Conservation (phyloP, 2,797 vertebrate genomes). For the Malurus leucopterus region DNA sequence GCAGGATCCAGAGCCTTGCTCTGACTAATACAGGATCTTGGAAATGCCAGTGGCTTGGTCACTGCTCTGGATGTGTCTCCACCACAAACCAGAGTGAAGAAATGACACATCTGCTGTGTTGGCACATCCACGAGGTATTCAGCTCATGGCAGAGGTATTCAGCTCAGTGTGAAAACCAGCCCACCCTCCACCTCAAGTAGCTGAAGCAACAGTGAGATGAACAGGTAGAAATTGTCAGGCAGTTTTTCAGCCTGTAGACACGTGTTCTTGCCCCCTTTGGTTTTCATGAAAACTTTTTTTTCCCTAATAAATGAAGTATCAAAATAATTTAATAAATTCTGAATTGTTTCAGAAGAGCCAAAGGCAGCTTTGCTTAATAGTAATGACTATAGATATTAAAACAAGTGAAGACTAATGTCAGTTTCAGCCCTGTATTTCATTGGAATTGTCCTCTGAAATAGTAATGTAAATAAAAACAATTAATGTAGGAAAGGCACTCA, state of each 20-base stretch:
- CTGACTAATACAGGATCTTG: background rate
- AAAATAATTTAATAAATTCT: background rate
- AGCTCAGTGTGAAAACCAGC: background rate
- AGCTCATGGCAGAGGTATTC: background rate
- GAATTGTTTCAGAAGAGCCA: background rate
- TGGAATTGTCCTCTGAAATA: background rate
- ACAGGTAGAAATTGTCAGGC: background rate
- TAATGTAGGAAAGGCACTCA: background rate
- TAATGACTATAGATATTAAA: background rate
- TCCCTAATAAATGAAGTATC: background rate
- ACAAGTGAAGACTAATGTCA: background rate
- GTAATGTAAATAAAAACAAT: background rate
- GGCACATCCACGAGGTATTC: rapidly evolving
- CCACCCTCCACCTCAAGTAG: rapidly evolving
- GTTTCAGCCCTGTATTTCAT: background rate
- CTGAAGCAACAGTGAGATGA: background rate
- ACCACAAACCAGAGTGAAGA: background rate
- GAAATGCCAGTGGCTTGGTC: background rate
- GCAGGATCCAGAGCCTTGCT: background rate
- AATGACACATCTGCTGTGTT: rapidly evolving
- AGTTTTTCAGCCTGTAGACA: background rate
- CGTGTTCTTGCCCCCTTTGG: background rate
- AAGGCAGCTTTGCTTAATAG: background rate
- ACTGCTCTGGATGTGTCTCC: background rate
- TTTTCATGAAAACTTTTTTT: background rate